Base-by-base conservation (phyloP, 1,140 invertebrate genomes). In the Halyomorpha halys region DNA sequence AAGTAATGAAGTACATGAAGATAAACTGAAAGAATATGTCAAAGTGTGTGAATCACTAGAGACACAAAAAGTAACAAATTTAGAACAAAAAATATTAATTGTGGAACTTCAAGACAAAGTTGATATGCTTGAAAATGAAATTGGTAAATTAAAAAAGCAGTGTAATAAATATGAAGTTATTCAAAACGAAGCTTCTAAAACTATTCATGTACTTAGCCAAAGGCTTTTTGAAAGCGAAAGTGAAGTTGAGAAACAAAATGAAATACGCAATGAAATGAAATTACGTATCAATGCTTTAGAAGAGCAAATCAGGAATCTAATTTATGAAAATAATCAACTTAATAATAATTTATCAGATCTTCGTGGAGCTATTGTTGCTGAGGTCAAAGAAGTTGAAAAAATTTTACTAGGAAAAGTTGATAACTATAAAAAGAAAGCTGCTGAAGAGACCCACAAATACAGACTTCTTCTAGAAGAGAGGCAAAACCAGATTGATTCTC, bases 101-200 rank as follows among this genome's bases (percentile, higher is more conserved):
- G 47, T 65, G 6, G 67, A 68, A 25, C 56, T 68, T 15, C 61
- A 65, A 63, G 61, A 68, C 19, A 65, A 63, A 51, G 21, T 62
- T 19, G 44, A 59, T 21, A 15, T 45, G 13, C 47, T 60, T 34
- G 23, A 65, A 65, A 27, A 63, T 34, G 53, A 65, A 27, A 23
- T 65, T 0, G 19, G 14, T 27, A 59, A 44, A n/a, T 44, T 61
- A 19, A 49, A 16, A 3, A 63, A 68, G 16, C 44, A 65, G 27
- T 65, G 64, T 59, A 64, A 60, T 18, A 65, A 62, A 34, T 68
- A 65, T 65, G 64, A 68, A 65, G 47, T 68, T 18, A 59, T 65
- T 16, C 64, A 65, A 16, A 65, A 27, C 8, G 64, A 65, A 61
- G 47, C 62, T 14, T 47, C 39, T 21, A 65, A 68, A 62, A 68